Percentiles rank a stretch among this genome's conserved stretches.
Evolutionary conservation across 2,888 invertebrate genomes (phyloP).

Genomic region (Saturnia pavonia): DNA sequence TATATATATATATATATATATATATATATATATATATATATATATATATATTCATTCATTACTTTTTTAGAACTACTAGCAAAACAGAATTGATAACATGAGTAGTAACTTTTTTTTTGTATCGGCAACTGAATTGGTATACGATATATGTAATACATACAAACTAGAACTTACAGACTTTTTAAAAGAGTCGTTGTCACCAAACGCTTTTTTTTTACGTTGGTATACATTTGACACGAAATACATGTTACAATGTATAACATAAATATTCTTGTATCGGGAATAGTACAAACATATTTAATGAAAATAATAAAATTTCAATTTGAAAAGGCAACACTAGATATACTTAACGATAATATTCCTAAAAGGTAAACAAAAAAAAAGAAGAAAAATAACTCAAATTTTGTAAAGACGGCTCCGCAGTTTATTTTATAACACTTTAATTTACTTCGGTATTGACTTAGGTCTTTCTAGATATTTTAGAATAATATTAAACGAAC

Average conservation of each 20-base stretch:
- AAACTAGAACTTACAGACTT: no score
- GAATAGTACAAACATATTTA: not conserved
- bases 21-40: no score
- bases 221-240: not conserved
- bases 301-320: not conserved
- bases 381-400: not conserved
- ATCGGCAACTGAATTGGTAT: no score
- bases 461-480: constrained; percentile 10
- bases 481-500: constrained; percentile 16
- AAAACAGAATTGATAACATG: no score
- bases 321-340: not conserved
- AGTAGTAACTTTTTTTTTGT: no score
- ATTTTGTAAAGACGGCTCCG: not conserved
- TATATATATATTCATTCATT: no score
- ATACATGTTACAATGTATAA: not conserved
- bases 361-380: not conserved
- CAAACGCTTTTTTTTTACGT: no score
- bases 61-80: no score
- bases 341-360: not conserved
- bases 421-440: constrained; percentile 3
- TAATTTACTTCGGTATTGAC: constrained; percentile 7
- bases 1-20: no score
- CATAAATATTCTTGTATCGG: not conserved
- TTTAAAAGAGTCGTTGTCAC: no score
- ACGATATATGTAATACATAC: no score